Percentiles rank a stretch among this genome's conserved stretches.
These are phyloP conservation scores for Epinotia demarniana DNA, from an alignment of 2,888 invertebrate species.

Conservation along the genomic window DNA sequence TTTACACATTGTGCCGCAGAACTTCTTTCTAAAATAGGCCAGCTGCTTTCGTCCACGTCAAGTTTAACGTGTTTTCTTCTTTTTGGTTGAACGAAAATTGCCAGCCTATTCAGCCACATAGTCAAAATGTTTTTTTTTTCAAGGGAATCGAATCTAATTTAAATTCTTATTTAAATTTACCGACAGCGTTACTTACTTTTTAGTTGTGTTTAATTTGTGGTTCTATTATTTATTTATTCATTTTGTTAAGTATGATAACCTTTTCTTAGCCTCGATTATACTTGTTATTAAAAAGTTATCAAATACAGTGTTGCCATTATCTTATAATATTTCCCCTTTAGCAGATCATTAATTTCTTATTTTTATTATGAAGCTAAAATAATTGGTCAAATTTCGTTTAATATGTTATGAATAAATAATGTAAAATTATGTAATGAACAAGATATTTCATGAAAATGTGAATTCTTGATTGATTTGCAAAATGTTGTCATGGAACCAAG, in stretches of 20 bases:
- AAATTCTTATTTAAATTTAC: background rate
- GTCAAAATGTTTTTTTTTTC: background rate
- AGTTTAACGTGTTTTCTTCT: slow-evolving; percentile 84
- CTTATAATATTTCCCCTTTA: background rate
- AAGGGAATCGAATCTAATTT: background rate
- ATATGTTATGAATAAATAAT: too few species aligned
- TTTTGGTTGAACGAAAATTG: slow-evolving; percentile 74
- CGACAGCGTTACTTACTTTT: background rate
- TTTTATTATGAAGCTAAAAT: background rate
- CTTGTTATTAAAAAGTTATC: slow-evolving; percentile 20
- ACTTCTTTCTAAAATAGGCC: slow-evolving; percentile 62
- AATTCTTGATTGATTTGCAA: slow-evolving; percentile 38
- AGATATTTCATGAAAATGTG: background rate
- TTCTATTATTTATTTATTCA: background rate
- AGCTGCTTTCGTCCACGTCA: slow-evolving; percentile 83
- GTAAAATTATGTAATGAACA: background rate
- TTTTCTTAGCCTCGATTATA: slow-evolving; percentile 11
- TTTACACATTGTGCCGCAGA: slow-evolving; percentile 58
- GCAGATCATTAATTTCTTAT: background rate
- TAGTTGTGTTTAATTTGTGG: background rate
- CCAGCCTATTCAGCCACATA: slow-evolving; percentile 53
- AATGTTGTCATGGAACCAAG: slow-evolving; percentile 33
- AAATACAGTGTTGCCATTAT: slow-evolving; percentile 14
- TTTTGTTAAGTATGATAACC: background rate
- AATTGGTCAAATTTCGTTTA: too few species aligned